These are phyloP conservation scores for Rhabdophis nuchalis DNA, from an alignment of 2,797 vertebrate genomes.

Conservation along the genomic window DNA sequence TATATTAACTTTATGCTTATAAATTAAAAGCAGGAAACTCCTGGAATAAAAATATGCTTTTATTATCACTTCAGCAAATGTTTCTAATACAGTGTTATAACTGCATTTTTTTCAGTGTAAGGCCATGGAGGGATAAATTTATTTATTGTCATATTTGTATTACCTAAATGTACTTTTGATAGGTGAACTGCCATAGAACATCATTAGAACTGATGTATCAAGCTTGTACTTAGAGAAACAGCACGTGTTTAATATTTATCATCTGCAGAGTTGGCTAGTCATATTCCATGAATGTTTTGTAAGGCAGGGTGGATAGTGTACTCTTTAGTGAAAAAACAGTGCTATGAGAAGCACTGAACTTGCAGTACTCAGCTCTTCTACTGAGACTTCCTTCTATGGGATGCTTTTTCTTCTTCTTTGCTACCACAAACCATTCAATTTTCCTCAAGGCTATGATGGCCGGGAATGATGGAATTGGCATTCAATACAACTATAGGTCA, in stretches of 20 bases:
- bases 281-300: not conserved
- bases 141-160: not conserved
- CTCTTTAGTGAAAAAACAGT: not conserved
- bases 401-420: not conserved
- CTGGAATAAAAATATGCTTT: not conserved
- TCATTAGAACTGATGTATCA: not conserved
- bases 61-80: not conserved
- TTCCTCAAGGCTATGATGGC: not conserved
- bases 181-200: not conserved
- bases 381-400: not conserved
- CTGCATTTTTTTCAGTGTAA: not conserved
- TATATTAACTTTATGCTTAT: not conserved
- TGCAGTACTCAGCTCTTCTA: not conserved
- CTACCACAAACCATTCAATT: not conserved
- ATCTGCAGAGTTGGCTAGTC: not conserved
- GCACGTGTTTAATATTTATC: not conserved
- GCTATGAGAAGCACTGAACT: not conserved
- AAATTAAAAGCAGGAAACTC: not conserved
- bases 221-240: not conserved
- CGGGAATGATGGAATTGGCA: not conserved
- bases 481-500: not conserved
- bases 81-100: not conserved
- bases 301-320: not conserved
- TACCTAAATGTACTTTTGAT: slow-evolving; percentile 11
- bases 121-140: slow-evolving; percentile 11